A percentile compares a stretch with the other conserved stretches of the same genome.
These are phyloP conservation scores for Drosophila melanica DNA, from an alignment of 1,140 invertebrate species.

Conservation along the genomic window DNA sequence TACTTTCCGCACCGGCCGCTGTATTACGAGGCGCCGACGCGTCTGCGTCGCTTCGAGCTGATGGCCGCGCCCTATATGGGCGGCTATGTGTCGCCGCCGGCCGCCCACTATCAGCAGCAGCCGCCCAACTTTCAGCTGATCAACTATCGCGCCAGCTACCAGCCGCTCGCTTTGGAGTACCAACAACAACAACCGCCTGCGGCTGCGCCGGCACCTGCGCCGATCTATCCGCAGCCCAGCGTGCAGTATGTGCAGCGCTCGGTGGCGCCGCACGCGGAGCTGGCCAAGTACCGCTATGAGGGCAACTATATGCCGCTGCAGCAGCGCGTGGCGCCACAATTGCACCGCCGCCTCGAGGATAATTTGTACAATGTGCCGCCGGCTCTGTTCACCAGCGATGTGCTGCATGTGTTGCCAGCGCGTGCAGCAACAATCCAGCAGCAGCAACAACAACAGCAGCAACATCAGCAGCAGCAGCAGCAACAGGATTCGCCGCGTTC, in stretches of 20 bases:
- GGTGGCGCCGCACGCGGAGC: constrained; percentile 56
- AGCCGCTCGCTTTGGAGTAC: constrained; percentile 53
- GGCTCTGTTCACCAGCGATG: constrained; percentile 67
- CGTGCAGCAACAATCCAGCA: constrained; percentile 46
- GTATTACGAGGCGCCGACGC: constrained; percentile 55
- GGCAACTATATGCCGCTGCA: constrained; percentile 70
- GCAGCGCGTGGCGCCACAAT: constrained; percentile 31
- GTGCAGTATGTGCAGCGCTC: constrained; percentile 67
- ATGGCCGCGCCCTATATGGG: constrained; percentile 25
- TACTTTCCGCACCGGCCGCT: constrained; percentile 35
- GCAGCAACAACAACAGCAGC: constrained; percentile 20
- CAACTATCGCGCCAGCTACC: constrained; percentile 62
- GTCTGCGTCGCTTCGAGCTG: constrained; percentile 61
- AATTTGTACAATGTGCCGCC: constrained; percentile 62
- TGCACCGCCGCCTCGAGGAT: constrained; percentile 35
- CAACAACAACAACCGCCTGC: constrained; percentile 55
- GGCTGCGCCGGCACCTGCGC: not conserved
- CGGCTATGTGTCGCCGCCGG: constrained; percentile 34
- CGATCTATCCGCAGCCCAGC: constrained; percentile 56
- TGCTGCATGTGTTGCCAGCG: constrained; percentile 66
- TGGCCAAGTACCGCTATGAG: constrained; percentile 75
- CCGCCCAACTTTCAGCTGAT: constrained; percentile 64
- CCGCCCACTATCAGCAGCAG: constrained; percentile 59
- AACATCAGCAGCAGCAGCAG: constrained; percentile 17
- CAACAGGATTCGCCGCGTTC: constrained; percentile 38